Evolutionary conservation across 1,140 invertebrate genomes (phyloP).

Genomic region (Drosophila ironensis): DNA sequence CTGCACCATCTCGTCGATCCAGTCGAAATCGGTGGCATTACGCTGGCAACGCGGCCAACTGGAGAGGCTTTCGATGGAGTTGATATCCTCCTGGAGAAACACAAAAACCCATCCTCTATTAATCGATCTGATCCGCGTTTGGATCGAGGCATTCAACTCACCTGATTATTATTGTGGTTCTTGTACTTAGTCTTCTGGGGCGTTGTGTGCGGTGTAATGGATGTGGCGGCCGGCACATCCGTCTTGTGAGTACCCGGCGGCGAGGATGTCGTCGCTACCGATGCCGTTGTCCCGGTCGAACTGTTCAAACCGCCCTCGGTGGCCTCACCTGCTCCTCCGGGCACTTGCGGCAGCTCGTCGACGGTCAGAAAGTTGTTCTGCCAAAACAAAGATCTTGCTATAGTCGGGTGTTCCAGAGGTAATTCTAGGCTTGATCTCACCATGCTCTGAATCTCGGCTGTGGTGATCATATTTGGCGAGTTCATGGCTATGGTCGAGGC

Average conservation of each 20-base stretch:
- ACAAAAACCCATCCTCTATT: no score
- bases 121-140: background rate
- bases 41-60: constrained; percentile 44
- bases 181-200: constrained; percentile 57
- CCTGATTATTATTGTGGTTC: constrained; percentile 67
- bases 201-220: constrained; percentile 22
- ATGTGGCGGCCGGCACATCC: constrained; percentile 7
- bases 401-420: background rate
- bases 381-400: background rate
- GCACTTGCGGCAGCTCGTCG: constrained; percentile 53
- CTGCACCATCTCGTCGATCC: constrained; percentile 63
- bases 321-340: constrained; percentile 15
- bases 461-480: constrained; percentile 57
- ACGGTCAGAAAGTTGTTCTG: constrained; percentile 40
- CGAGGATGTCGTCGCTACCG: constrained; percentile 55
- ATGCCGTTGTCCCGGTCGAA: constrained; percentile 63
- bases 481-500: constrained; percentile 57
- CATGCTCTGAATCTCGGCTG: constrained; percentile 56
- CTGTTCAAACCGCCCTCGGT: constrained; percentile 55
- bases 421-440: constrained; percentile 25
- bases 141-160: background rate
- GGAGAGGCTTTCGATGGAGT: constrained; percentile 75
- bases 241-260: constrained; percentile 38
- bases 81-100: constrained; percentile 63
- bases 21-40: constrained; percentile 55